Evolutionary conservation across 2,888 invertebrate genomes (phyloP), one percentile per base, ranked within the genome.

Genomic region (Drosophila borborema): DNA sequence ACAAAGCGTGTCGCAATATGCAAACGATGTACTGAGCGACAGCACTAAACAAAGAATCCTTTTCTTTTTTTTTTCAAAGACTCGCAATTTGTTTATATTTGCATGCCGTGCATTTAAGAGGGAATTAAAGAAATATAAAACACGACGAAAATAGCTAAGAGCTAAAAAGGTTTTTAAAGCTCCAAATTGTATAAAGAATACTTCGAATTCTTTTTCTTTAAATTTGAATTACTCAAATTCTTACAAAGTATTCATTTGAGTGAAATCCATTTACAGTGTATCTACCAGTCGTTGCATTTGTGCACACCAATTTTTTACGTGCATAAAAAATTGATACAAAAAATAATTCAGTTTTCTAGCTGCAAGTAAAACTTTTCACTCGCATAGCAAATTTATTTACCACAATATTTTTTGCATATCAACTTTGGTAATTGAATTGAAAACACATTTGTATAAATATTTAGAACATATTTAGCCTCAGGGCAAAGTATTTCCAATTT

Each of bases 1-100:
- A 70, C 80, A 80, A 69, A 65, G 60, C 69, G 65, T 80, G 74
- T 60, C 69, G 46, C 41, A 60, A 65, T 64, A 79, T 69, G 80
- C 80, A 77, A 77, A 77, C 69, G 76, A 60, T 60, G 74, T 61
- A 56, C 66, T 56, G 51, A 58, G 40, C 60, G 66, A 53, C 56
- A 58, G 55, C 64, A 28, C n/a, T 9, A 28, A 69, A 43, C 55
- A 56, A 61, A 51, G 45, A 51, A 61, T 58, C 31, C 53, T 48
- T 66, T 66, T 20, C 2, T 41, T 43, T 43, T 66, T 20, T 20
- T 41, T 43, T 43, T 41, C 55, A 36, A 36, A 38, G 28, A 55
- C 59, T 46, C 38, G 8, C 46, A 38, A 60, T 64, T 77, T 65
- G 41, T 55, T 65, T 74, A 38, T 31, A 45, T 53, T 58, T 61